Evolutionary conservation across 2,888 invertebrate genomes (phyloP).

Genomic region (Noctua janthe): DNA sequence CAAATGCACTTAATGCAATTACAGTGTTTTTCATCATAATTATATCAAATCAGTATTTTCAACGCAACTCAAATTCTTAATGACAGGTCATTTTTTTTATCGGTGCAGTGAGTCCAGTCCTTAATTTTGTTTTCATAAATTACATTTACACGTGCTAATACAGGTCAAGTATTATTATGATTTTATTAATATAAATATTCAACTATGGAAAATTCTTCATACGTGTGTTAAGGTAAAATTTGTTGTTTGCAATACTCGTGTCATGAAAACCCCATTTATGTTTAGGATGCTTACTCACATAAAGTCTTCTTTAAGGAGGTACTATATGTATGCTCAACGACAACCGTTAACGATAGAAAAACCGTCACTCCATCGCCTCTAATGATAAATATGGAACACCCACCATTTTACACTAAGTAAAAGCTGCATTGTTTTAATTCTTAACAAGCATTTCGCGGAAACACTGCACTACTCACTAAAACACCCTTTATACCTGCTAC

Average conservation of each 20-base stretch:
- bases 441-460: conserved; percentile 28
- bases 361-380: not conserved
- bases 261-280: not conserved
- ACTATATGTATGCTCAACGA: not conserved
- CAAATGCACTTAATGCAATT: conserved; percentile 57
- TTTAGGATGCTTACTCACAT: not conserved
- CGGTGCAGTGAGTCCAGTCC: conserved; percentile 21
- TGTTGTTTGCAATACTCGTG: not conserved
- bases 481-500: conserved; percentile 2
- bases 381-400: conserved; percentile 24
- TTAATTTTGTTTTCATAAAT: conserved; percentile 26
- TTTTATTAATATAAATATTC: not conserved
- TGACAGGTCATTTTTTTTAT: conserved; percentile 21
- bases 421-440: not conserved
- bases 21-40: conserved; percentile 38
- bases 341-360: conserved; percentile 6
- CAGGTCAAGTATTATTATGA: not conserved
- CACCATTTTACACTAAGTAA: not conserved
- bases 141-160: not conserved
- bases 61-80: conserved; percentile 14
- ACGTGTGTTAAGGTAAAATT: not conserved
- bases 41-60: conserved; percentile 27
- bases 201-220: not conserved
- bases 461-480: conserved; percentile 34
- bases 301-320: not conserved